Evolutionary conservation across 2,888 invertebrate genomes (phyloP).

Genomic region (Mystacides longicornis): DNA sequence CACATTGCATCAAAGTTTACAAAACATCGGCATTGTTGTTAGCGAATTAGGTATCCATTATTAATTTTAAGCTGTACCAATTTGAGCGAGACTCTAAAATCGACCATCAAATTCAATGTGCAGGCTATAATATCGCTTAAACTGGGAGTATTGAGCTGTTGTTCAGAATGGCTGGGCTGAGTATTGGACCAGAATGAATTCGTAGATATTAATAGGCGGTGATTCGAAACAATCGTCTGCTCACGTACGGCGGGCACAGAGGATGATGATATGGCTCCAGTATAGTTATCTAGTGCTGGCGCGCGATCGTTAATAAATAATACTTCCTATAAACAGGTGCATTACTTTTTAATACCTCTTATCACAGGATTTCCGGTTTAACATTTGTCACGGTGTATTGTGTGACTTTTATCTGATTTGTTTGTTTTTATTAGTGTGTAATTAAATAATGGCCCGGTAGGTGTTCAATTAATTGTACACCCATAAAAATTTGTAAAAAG

Average conservation of each 20-base stretch:
- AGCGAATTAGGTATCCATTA: too few species aligned
- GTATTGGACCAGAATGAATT: background rate
- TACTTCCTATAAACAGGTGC: slow-evolving; percentile 1
- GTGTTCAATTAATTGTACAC: too few species aligned
- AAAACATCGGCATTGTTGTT: too few species aligned
- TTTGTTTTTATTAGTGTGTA: background rate
- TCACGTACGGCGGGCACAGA: background rate
- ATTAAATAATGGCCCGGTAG: too few species aligned
- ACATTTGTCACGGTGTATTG: slow-evolving; percentile 1
- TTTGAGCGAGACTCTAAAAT: background rate
- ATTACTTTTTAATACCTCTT: slow-evolving; percentile 13
- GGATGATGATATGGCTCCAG: background rate
- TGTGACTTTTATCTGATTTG: background rate
- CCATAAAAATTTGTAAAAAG: too few species aligned
- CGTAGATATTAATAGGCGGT: background rate
- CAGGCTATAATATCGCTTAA: background rate
- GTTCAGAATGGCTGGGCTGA: background rate
- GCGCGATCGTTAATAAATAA: background rate
- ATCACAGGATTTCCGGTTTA: slow-evolving; percentile 16
- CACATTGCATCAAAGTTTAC: too few species aligned
- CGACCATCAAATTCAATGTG: background rate
- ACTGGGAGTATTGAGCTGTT: background rate
- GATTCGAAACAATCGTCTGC: background rate
- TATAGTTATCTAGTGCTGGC: background rate
- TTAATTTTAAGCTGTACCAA: background rate